Percentiles rank a stretch among this genome's conserved stretches.
Evolutionary conservation across 1,140 invertebrate species (phyloP).

Genomic region (Apis dorsata): DNA sequence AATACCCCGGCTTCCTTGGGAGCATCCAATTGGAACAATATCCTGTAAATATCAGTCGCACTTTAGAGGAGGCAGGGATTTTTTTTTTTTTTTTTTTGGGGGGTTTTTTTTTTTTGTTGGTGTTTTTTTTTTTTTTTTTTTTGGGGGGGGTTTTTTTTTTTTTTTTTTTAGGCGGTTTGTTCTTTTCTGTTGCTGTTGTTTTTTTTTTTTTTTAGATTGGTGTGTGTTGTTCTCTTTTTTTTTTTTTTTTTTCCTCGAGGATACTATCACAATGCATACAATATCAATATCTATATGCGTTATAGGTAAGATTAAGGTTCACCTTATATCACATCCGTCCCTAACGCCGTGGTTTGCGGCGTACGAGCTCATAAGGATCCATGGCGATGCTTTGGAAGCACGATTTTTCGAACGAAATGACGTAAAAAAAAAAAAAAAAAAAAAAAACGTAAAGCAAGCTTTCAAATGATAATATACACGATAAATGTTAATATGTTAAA

Average conservation of each 20-base stretch:
- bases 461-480: not conserved
- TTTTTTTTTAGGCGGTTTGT: conserved; percentile 24
- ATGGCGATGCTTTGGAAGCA: conserved; percentile 1
- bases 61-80: conserved; percentile 47
- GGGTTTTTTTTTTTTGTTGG: not conserved
- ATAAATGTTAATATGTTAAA: not conserved
- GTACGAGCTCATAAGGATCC: conserved; percentile 1
- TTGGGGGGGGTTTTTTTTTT: no score
- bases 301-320: conserved; percentile 66
- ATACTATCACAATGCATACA: conserved; percentile 73
- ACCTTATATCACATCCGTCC: conserved; percentile 76
- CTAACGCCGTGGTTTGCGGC: conserved; percentile 44
- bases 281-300: conserved; percentile 66
- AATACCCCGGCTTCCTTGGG: conserved; percentile 79
- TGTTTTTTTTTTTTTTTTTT: conserved; percentile 5
- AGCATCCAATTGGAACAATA: conserved; percentile 79
- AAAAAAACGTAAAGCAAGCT: not conserved
- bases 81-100: conserved; percentile 19
- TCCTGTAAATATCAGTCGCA: conserved; percentile 80
- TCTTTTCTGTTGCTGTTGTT: not conserved
- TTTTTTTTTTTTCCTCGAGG: conserved; percentile 21
- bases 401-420: conserved; percentile 1
- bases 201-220: not conserved
- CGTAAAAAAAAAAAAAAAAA: not conserved
- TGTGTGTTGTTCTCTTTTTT: not conserved